These are phyloP conservation scores for Geotrypetes seraphini DNA, from an alignment of 2,797 vertebrate species.

Conservation along the genomic window DNA sequence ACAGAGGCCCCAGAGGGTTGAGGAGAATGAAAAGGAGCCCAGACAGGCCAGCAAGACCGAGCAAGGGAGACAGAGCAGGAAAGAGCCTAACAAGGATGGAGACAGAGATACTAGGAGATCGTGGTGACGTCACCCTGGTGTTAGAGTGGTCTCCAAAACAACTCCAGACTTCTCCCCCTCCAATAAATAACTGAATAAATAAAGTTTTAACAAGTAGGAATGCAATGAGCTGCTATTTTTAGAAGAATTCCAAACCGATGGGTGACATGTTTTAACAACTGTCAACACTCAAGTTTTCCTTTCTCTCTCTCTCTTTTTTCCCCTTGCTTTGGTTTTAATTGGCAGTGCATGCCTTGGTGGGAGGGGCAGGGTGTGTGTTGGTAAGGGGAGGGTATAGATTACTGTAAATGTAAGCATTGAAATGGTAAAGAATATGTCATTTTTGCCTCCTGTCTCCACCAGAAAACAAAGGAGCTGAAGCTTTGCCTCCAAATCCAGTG, in stretches of 20 bases:
- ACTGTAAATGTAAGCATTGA: conserved; percentile 15
- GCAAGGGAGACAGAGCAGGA: conserved; percentile 41
- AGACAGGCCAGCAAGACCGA: conserved; percentile 17
- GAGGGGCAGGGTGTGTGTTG: background rate
- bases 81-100: conserved; percentile 44
- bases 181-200: background rate
- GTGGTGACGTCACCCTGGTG: conserved; percentile 21
- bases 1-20: conserved; percentile 14
- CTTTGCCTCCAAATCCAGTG: no score
- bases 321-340: background rate
- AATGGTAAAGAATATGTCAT: conserved; percentile 22
- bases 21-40: conserved; percentile 19
- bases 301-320: conserved; percentile 8
- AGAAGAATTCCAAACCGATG: conserved; percentile 10
- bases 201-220: conserved; percentile 12
- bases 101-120: conserved; percentile 41
- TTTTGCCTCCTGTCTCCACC: conserved; percentile 24
- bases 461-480: no score
- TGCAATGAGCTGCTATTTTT: background rate
- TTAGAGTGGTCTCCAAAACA: conserved; percentile 35
- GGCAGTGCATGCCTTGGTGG: conserved; percentile 10
- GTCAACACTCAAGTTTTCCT: conserved; percentile 6
- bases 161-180: conserved; percentile 22
- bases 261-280: background rate
- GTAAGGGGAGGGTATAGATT: conserved; percentile 11